Evolutionary conservation across 2,797 vertebrate genomes (phyloP), one percentile per base, ranked within the genome.

Genomic region (Urocyon cinereoargenteus): DNA sequence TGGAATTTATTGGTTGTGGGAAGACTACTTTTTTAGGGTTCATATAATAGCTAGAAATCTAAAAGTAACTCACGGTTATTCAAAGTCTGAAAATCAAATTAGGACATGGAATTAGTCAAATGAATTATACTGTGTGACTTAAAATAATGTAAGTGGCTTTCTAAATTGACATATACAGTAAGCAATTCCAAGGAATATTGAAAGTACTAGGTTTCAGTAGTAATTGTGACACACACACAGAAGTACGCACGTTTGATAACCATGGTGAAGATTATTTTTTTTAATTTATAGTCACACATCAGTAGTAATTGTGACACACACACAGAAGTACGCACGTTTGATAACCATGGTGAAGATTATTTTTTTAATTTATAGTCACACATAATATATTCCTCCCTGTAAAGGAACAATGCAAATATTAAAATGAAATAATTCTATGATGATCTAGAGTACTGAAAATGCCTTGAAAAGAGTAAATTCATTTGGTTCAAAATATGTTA

Each of bases 1-100:
- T 55, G 8, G 28, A 90, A 85, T 84, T 51, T 89, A 40, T 57
- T 93, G 55, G 62, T 22, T 70, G 4, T 53, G 40, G 14, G 53
- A 81, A 82, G n/a, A 93, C 26, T 81, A 78, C 78, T 68, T 90
- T 84, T 94, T 45, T 40, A 73, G n/a, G 19, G 10, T 72, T 87
- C 9, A 1, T 55, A 53, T 73, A 77, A 68, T 31, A 78, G 19
- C 28, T 51, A 73, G 81, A 40, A 53, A 9, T 49, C 15, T n/a
- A 68, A 95, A 86, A 86, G 21, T 72, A 51, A 93, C 3, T 84
- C 26, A 49, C 45, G 3, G 3, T 55, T 53, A 93, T 82, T 94
- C 34, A 45, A 87, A 95, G 34, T 53, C 14, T 45, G 15, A 55
- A 91, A 51, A 75, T 21, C 84, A 62, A 51, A 85, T 8, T 45